Evolutionary conservation across 2,888 invertebrate genomes (phyloP), one percentile per base, ranked within the genome.

Genomic region (Eilema depressum): DNA sequence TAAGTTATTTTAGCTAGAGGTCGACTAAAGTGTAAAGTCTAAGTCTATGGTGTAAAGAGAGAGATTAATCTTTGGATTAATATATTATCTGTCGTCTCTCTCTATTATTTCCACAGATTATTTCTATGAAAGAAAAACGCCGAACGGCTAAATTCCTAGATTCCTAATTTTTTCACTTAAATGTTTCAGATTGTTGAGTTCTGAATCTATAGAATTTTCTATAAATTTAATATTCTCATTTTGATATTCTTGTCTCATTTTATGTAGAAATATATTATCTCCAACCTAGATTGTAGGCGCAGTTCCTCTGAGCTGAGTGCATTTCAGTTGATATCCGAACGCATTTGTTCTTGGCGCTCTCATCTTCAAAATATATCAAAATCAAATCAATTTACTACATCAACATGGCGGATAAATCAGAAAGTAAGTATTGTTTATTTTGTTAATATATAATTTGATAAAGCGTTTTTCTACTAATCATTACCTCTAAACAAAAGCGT

Each of bases 371-470:
- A 88, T 75, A 59, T 47, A 59, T 68, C 37, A 77, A 77, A 53
- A 80, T 82, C 88, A 85, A 90, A 90, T 87, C 85, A 68, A 90
- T 87, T 86, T 86, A 84, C 88, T 83, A 76, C 95, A 96, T 96
- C 97, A 97, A 97, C 95, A 97, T 97, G 97, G 97, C 97, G 96
- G 97, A 97, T 96, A 96, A 96, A 96, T 96, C 97, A 96, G 96
- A 97, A 97, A 97, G 97, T 97, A 96, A 97, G 97, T 96, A 96
- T 94, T 94, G 88, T 93, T 94, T 93, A 88, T 87, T 91, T 72
- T 83, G 70, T 66, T 61, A 71, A 25, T 71, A 60, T 70, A 66
- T 66, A 25, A 67, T 60, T 69, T 70, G 85, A 90, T 87, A 33
- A 7, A 63, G n/a, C 14, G 59, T 69, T 73, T 67, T 20, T 11